Conservation (phyloP, 2,797 vertebrate genomes). For the Pseudotriccus pelzelni region DNA sequence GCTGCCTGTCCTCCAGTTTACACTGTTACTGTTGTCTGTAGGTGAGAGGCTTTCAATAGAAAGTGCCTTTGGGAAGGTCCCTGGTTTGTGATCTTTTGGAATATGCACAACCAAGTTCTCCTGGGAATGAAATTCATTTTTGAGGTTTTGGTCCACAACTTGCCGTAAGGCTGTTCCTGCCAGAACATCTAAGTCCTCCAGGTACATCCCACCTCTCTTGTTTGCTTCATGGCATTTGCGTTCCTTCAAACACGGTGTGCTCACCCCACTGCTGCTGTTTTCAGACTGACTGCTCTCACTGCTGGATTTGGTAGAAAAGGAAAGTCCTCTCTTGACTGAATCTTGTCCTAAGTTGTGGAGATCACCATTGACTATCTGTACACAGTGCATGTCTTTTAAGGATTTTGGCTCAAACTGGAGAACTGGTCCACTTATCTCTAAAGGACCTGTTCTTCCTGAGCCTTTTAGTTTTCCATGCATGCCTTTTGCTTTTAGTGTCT, state of each 20-base stretch:
- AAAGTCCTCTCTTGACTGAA: constrained; percentile 50
- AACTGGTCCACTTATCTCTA: constrained; percentile 87
- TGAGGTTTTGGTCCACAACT: constrained; percentile 80
- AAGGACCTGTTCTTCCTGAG: constrained; percentile 51
- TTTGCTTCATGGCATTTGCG: constrained; percentile 81
- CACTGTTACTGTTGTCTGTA: constrained; percentile 75
- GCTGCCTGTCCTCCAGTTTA: constrained; percentile 85
- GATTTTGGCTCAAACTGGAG: constrained; percentile 83
- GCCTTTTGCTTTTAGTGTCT: constrained; percentile 84
- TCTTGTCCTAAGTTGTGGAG: constrained; percentile 47
- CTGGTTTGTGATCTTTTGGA: constrained; percentile 98
- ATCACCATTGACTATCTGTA: constrained; percentile 85
- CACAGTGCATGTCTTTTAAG: constrained; percentile 81
- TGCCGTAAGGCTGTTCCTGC: constrained; percentile 76
- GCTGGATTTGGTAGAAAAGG: constrained; percentile 72
- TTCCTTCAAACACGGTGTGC: constrained; percentile 85
- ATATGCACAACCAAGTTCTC: constrained; percentile 94
- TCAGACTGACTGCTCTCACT: constrained; percentile 85
- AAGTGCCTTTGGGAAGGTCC: constrained; percentile 96
- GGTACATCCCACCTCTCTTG: constrained; percentile 96
- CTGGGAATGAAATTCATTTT: constrained; percentile 91
- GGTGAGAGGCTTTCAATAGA: constrained; percentile 97
- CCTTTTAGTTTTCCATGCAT: constrained; percentile 78
- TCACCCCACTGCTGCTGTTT: constrained; percentile 82
- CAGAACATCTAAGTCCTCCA: constrained; percentile 93